Base-by-base conservation (phyloP, 2,797 vertebrate species). In the Rachycentron canadum region DNA sequence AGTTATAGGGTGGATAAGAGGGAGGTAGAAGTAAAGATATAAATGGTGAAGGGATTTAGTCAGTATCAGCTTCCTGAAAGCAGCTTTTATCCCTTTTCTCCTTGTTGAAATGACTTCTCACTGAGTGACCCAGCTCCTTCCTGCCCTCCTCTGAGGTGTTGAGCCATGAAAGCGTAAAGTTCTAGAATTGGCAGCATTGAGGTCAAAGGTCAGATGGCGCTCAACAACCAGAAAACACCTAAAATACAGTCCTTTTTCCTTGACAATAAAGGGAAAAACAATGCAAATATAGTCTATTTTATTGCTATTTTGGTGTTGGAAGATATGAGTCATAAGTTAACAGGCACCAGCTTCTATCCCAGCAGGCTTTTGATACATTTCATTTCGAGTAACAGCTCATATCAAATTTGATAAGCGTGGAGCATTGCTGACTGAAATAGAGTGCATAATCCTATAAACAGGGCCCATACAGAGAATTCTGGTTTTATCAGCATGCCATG, bases 1-100 rank as follows among this genome's bases (percentile, higher is more conserved):
- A 87, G 86, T 78, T 89, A 88, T 61, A 32, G 72, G 81, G 85
- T 76, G 80, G 86, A 88, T 89, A 84, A 89, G 77, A 81, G 55
- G 69, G 34, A 76, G 69, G 76, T 73, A 40, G 80, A 88, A 85
- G 78, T 63, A 79, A 86, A 86, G 84, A 88, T 84, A 87, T 84
- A 89, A 85, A 89, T 56, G 84, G 83, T 69, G 74, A 83, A 84
- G 76, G 89, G 87, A 88, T 91, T 90, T 87, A 75, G 79, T 84
- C 67, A 40, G 69, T 84, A 88, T 89, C 79, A 82, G 82, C 76
- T 78, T 74, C 56, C 84, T 82, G 69, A 88, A 87, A 90, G 80
- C 70, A 64, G 80, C 82, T 80, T 76, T 83, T 63, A 76, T 85
- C 77, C 47, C 50, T 52, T 55, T 80, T 26, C 26, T 49, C 4